These are phyloP conservation scores for Ceuthmochares aereus DNA, from an alignment of 2,113 vertebrate species.

Conservation along the genomic window DNA sequence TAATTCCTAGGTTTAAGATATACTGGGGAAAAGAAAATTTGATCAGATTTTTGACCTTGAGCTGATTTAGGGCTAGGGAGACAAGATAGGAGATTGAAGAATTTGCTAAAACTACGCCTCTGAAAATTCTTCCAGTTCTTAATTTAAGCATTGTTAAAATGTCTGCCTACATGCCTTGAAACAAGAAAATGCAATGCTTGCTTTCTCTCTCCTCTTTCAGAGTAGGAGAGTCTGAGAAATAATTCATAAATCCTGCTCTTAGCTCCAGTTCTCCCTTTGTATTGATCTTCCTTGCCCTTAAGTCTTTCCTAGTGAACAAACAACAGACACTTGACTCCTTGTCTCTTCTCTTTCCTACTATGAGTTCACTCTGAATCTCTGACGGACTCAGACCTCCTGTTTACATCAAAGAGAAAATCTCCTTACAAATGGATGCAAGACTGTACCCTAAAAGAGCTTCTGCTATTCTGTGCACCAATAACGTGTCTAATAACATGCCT, in stretches of 20 bases:
- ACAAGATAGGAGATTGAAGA: background rate
- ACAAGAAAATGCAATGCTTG: background rate
- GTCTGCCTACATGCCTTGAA: background rate
- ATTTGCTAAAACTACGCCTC: background rate
- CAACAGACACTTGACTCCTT: conserved; percentile 28
- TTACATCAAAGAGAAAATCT: background rate
- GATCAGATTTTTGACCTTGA: background rate
- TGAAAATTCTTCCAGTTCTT: background rate
- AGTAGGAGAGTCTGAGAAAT: conserved; percentile 11
- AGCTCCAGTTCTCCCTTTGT: background rate
- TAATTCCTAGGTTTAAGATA: background rate
- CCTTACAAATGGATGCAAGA: background rate
- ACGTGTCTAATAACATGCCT: background rate
- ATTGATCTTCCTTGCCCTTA: conserved; percentile 44
- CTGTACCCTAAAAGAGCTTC: background rate
- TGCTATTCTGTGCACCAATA: background rate
- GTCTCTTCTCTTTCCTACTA: background rate
- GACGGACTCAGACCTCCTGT: background rate
- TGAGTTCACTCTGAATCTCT: conserved; percentile 5
- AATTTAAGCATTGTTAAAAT: background rate
- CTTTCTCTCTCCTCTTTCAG: background rate
- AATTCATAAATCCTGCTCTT: conserved; percentile 44
- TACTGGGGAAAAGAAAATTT: background rate
- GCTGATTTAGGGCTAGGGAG: background rate
- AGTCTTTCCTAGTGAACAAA: background rate